Base-by-base conservation (phyloP, 1,140 invertebrate genomes). In the Pachyrhynchus sulphureomaculatus region DNA sequence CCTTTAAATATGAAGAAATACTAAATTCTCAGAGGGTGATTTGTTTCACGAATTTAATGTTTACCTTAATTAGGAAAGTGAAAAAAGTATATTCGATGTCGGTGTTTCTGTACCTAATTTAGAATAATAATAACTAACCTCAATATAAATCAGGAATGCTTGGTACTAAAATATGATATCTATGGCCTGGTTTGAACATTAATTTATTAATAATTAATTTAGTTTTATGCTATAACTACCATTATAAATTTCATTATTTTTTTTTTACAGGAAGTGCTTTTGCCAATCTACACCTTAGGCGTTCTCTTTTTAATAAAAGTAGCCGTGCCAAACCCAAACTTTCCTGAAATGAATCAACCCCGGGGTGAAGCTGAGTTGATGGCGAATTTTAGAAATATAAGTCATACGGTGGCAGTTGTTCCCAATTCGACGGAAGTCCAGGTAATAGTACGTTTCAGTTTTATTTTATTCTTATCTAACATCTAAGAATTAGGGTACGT, bases 291-390 rank as follows among this genome's bases (percentile, higher is more conserved):
- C 68, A 88, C 86, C 9, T 75, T 91, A 48, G 82, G 84, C 12
- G 82, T 88, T 52, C 77, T 90, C 52, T 88, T 88, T 65, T 79
- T 89, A 53, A 79, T 89, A 23, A 89, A 88, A 72, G 80, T 87
- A 64, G 75, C 86, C 55, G 83, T 88, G 69, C 87, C 87, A 17
- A 88, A 88, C 75, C 87, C 87, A 47, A 87, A 88, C 76, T 88
- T 88, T 75, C 87, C 86, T 1, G 82, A 82, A 66, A 84, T 88
- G 63, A 78, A 76, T 33, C 83, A 80, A 26, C 83, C 83, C 18
- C 80, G 81, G 44, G 82, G 80, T 29, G 79, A 84, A 48, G 78
- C 80, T 5, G 76, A 81, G 54, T 75, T 88, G 60, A 84, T 86
- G 58, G 80, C 85, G 57, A 79, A 83, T 71, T 84, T 84, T 64